Evolutionary conservation across 2,797 vertebrate genomes (phyloP).

Genomic region (Muraenolepis orangiensis): DNA sequence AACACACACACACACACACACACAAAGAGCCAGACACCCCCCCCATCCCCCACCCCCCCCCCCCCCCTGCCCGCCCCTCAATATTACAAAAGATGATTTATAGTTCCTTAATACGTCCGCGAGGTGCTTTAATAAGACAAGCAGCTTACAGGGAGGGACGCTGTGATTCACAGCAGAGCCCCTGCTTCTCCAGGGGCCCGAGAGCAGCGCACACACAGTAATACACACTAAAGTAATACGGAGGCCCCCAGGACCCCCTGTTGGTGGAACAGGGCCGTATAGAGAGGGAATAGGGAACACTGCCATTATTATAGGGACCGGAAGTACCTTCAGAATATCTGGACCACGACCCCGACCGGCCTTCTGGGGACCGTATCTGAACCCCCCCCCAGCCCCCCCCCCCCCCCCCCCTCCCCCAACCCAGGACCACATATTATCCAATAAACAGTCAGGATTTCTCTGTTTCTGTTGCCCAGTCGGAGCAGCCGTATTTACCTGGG

Average conservation of each 20-base stretch:
- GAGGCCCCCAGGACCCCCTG: not conserved
- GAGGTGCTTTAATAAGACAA: constrained; percentile 69
- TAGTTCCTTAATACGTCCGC: constrained; percentile 59
- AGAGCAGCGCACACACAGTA: not conserved
- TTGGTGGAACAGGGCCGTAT: constrained; percentile 23
- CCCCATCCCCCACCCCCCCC: constrained; percentile 34
- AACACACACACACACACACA: constrained; percentile 2
- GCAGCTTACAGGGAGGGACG: constrained; percentile 66
- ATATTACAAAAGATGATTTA: constrained; percentile 74
- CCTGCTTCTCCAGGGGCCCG: constrained; percentile 6
- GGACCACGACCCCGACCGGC: constrained; percentile 36
- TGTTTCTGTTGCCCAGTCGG: constrained; percentile 38
- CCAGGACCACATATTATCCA: constrained; percentile 57
- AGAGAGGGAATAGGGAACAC: constrained; percentile 26
- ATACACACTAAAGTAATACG: no score
- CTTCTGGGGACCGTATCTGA: constrained; percentile 20
- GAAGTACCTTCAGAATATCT: constrained; percentile 6
- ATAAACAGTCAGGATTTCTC: constrained; percentile 51
- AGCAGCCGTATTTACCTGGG: constrained; percentile 54
- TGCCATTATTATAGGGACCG: no score
- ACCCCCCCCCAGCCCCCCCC: no score
- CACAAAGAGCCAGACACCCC: constrained; percentile 26
- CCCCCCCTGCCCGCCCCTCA: constrained; percentile 39
- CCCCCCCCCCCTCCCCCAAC: no score
- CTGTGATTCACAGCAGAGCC: constrained; percentile 73